Evolutionary conservation across 2,888 invertebrate genomes (phyloP).

Genomic region (Pomacea canaliculata): DNA sequence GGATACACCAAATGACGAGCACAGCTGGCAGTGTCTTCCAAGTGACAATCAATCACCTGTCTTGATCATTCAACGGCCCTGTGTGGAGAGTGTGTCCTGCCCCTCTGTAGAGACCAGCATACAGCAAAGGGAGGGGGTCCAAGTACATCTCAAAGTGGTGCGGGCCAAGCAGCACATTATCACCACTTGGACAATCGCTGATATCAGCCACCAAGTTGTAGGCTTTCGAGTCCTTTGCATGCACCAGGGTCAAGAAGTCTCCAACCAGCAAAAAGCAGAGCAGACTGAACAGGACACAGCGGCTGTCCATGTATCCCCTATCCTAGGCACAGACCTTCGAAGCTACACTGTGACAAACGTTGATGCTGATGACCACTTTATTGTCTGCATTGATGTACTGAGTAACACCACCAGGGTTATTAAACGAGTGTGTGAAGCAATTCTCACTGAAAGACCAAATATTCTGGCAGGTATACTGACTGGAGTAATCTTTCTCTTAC

Average conservation of each 20-base stretch:
- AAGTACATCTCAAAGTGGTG: not conserved
- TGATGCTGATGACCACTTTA: not conserved
- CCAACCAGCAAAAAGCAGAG: not conserved
- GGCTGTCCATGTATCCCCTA: not conserved
- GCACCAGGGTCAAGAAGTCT: not conserved
- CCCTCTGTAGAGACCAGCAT: not conserved
- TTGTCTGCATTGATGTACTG: constrained; percentile 10
- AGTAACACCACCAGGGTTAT: not conserved
- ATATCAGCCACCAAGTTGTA: not conserved
- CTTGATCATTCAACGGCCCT: not conserved
- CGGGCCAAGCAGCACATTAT: not conserved
- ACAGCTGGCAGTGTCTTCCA: not conserved
- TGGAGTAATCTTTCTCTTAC: constrained; percentile 9
- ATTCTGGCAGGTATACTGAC: constrained; percentile 1
- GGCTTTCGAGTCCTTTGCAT: constrained; percentile 8
- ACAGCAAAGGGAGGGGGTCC: not conserved
- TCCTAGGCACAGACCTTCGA: not conserved
- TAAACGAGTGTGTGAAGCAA: constrained; percentile 12
- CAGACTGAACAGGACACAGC: not conserved
- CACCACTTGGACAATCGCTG: constrained; percentile 2
- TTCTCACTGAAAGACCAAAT: not conserved
- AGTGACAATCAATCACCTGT: not conserved
- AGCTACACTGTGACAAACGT: constrained; percentile 5
- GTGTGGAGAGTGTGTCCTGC: not conserved
- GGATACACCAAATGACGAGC: not conserved